These are phyloP conservation scores for Chlamydotis undulata DNA, from an alignment of 2,113 vertebrate genomes.

Conservation along the genomic window DNA sequence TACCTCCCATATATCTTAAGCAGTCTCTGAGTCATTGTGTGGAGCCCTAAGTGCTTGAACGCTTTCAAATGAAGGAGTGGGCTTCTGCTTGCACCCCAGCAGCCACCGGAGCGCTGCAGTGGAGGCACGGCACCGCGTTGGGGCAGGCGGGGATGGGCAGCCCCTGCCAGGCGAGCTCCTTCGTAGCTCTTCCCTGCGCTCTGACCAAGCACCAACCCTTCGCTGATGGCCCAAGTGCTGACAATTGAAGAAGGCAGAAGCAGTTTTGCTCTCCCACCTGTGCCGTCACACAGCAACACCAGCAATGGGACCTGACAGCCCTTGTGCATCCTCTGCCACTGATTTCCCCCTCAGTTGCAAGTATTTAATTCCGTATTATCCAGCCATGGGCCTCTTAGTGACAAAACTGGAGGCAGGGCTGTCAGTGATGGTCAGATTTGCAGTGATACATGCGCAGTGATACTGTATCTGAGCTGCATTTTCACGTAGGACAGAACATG, in stretches of 20 bases:
- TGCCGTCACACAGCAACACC: background rate
- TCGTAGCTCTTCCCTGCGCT: no score
- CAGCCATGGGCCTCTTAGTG: background rate
- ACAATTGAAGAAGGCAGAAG: background rate
- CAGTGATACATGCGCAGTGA: rapidly evolving
- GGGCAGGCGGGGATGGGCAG: background rate
- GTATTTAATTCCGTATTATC: background rate
- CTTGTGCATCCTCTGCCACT: background rate
- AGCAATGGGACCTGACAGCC: rapidly evolving
- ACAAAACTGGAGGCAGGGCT: background rate
- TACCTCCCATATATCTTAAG: background rate
- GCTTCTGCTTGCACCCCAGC: background rate
- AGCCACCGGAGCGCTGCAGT: rapidly evolving
- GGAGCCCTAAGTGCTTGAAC: background rate
- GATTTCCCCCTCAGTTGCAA: background rate
- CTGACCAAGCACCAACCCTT: background rate
- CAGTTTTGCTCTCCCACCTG: background rate
- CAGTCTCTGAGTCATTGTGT: background rate
- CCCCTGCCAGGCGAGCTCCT: background rate
- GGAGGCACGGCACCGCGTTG: rapidly evolving
- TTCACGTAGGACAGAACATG: background rate
- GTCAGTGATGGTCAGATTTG: background rate
- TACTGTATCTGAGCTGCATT: background rate
- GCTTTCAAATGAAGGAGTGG: background rate
- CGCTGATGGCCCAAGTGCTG: background rate